These are phyloP conservation scores for Potamarius usumacintae DNA, from an alignment of 2,113 vertebrate genomes.

Conservation along the genomic window DNA sequence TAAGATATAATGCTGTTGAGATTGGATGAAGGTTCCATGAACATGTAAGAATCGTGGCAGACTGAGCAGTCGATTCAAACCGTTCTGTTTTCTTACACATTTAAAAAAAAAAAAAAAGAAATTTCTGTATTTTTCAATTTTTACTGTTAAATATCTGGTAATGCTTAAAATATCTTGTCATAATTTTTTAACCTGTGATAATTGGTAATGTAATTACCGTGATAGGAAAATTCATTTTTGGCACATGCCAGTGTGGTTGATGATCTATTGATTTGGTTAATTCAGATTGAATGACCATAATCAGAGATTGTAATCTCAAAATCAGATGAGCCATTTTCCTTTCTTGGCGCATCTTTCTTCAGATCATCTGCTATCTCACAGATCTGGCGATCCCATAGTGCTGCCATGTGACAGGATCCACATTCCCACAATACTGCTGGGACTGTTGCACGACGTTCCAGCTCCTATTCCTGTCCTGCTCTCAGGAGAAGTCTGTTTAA, in stretches of 20 bases:
- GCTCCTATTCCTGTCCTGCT: constrained; percentile 36
- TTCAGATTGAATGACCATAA: background rate
- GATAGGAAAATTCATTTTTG: background rate
- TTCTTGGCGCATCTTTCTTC: constrained; percentile 53
- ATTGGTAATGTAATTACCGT: background rate
- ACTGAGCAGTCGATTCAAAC: background rate
- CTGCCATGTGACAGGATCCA: constrained; percentile 29
- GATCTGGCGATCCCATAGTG: background rate
- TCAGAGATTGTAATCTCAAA: background rate
- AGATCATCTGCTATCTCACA: constrained; percentile 55
- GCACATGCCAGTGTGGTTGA: background rate
- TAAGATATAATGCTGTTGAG: background rate
- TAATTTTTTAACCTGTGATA: background rate
- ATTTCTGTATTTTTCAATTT: background rate
- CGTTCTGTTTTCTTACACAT: background rate
- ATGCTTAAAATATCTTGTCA: background rate
- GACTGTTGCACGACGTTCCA: constrained; percentile 52
- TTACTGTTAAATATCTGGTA: background rate
- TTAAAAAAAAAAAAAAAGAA: too few relatives aligned
- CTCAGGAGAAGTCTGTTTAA: constrained; percentile 58
- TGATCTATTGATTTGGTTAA: background rate
- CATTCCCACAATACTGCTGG: constrained; percentile 66
- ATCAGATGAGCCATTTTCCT: background rate
- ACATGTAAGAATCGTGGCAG: background rate
- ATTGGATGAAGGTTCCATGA: background rate